These are phyloP conservation scores for Tanaodytes sp. DNA, from an alignment of 2,888 invertebrate genomes.

Conservation along the genomic window DNA sequence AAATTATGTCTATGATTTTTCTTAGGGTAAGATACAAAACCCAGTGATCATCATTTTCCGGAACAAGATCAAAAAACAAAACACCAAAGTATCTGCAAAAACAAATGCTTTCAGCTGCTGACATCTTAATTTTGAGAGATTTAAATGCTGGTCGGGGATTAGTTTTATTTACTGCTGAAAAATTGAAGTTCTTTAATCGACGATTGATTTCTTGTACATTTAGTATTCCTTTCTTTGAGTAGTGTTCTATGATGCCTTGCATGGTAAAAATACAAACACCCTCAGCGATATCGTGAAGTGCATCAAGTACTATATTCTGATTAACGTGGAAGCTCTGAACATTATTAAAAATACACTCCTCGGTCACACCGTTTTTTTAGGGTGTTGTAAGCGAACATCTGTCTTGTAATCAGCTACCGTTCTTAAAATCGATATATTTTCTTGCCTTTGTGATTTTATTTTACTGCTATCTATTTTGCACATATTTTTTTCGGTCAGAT, in stretches of 20 bases:
- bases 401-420: background rate
- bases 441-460: too few species aligned
- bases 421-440: too few species aligned
- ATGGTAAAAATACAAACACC: slow-evolving; percentile 12
- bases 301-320: slow-evolving; percentile 13
- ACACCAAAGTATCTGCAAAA: slow-evolving; percentile 29
- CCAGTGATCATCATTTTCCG: slow-evolving; percentile 27
- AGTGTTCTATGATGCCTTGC: slow-evolving; percentile 10
- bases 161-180: slow-evolving; percentile 3
- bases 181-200: slow-evolving; percentile 13
- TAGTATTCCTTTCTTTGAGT: too few species aligned
- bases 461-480: too few species aligned
- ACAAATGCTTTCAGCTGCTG: slow-evolving; percentile 22
- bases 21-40: slow-evolving; percentile 25
- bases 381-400: background rate
- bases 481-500: background rate
- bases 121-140: slow-evolving; percentile 23
- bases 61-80: slow-evolving; percentile 23
- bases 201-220: slow-evolving; percentile 7
- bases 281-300: slow-evolving; percentile 9
- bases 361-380: too few species aligned
- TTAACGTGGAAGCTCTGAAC: slow-evolving; percentile 20
- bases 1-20: slow-evolving; percentile 23
- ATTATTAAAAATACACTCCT: slow-evolving; percentile 36
- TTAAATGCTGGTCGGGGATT: slow-evolving; percentile 15